Evolutionary conservation across 2,113 vertebrate species (phyloP).

Genomic region (Aldabrachelys gigantea): DNA sequence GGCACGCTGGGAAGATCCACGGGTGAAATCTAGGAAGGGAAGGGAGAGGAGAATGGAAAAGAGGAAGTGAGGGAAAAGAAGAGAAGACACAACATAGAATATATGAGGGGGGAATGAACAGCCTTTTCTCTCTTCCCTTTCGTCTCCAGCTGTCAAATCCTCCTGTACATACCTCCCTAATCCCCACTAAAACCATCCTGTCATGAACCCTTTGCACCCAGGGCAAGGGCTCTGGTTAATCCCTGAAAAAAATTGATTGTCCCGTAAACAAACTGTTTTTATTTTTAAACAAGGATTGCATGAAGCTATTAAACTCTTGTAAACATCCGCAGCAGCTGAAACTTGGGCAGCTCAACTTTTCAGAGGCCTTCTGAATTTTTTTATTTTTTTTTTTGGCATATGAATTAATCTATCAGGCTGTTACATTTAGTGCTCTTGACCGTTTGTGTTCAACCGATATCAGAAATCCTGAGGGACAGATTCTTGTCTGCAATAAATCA

Average conservation of each 20-base stretch:
- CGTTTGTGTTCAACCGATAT: constrained; percentile 9
- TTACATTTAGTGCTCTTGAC: constrained; percentile 13
- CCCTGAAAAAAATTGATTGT: constrained; percentile 37
- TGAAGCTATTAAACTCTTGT: constrained; percentile 52
- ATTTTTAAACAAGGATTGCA: constrained; percentile 36
- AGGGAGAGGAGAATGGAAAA: not conserved
- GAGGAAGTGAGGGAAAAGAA: not conserved
- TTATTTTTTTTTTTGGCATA: constrained; percentile 2
- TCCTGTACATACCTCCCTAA: not conserved
- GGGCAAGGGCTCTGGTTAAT: not conserved
- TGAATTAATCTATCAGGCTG: constrained; percentile 34
- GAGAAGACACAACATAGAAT: not conserved
- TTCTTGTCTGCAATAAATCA: not conserved
- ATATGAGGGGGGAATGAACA: not conserved
- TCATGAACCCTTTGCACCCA: not conserved
- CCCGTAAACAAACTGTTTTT: constrained; percentile 37
- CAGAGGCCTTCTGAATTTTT: not conserved
- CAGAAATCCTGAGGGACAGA: constrained; percentile 1
- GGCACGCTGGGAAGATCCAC: not conserved
- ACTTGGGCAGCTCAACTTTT: constrained; percentile 22
- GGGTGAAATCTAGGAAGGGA: not conserved
- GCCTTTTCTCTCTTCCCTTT: not conserved
- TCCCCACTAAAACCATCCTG: not conserved
- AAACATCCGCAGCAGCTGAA: constrained; percentile 42
- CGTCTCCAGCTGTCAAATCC: not conserved